Evolutionary conservation across 2,113 vertebrate species (phyloP).

Genomic region (Cheirogaleus medius): DNA sequence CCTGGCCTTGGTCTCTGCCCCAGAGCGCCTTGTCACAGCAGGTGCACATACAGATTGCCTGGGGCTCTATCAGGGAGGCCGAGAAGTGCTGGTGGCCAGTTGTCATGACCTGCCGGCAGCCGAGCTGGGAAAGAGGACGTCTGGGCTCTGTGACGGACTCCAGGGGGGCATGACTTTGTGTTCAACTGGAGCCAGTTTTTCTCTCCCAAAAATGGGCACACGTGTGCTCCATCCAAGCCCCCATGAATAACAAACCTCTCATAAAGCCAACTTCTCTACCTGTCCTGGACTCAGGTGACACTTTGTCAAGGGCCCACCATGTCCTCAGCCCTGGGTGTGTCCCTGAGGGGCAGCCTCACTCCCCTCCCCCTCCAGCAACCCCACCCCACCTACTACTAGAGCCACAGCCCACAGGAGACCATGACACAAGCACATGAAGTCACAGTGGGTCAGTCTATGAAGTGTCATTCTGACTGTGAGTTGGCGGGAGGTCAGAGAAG

Average conservation of each 20-base stretch:
- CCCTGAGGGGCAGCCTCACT: not conserved
- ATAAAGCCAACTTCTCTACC: not conserved
- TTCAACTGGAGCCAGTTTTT: not conserved
- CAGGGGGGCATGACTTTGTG: not conserved
- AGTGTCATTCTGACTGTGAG: not conserved
- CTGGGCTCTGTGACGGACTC: not conserved
- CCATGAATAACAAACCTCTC: fast-evolving
- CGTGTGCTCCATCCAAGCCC: fast-evolving
- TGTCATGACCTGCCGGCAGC: not conserved
- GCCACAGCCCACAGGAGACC: not conserved
- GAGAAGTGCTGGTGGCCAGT: not conserved
- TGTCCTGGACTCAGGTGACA: not conserved
- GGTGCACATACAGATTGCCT: not conserved
- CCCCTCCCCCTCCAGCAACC: not conserved
- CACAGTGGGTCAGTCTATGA: not conserved
- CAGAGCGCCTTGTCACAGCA: too few relatives aligned
- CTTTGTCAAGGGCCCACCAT: not conserved
- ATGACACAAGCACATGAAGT: not conserved
- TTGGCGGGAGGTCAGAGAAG: not conserved
- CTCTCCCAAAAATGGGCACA: not conserved
- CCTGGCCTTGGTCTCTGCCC: not conserved
- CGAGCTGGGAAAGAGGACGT: not conserved
- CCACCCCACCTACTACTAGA: not conserved
- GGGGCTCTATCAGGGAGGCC: not conserved
- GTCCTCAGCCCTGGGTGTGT: not conserved